Base-by-base conservation (phyloP, 2,797 vertebrate species). In the Limnodromus scolopaceus region DNA sequence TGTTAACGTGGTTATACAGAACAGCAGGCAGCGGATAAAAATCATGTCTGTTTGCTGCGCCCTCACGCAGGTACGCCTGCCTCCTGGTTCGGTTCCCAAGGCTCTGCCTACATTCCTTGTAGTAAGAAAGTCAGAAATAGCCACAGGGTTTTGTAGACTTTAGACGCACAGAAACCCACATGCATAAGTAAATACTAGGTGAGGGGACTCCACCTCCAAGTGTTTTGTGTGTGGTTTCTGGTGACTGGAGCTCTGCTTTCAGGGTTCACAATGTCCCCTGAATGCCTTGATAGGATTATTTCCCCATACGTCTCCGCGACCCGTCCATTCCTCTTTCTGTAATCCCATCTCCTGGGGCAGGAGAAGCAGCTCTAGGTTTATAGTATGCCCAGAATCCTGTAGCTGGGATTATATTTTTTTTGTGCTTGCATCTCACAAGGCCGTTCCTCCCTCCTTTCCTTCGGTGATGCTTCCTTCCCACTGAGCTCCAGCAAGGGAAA, bases 201-300 rank as follows among this genome's bases (percentile, higher is more conserved):
- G 65, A 95, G 92, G 77, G 76, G 83, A 91, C 91, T 96, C 91
- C 79, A 87, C 76, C 94, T 97, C 60, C 16, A 4, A 54, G 64
- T 94, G 87, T 94, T 91, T 87, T 96, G 81, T 85, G 75, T 92
- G 93, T 95, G 87, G 81, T 75, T 97, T 90, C 92, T 96, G 83
- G 71, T 94, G 92, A 71, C 70, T 86, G 57, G 61, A 92, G 82
- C 70, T 89, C 89, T 89, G 72, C 82, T 90, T 96, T 95, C 92
- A 96, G 88, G 93, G 76, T 95, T 96, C 87, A 60, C 91, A 87
- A 60, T 66, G 88, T 89, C 89, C 68, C 92, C 69, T 97, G 93
- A 94, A 97, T 95, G 82, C 88, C 89, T 96, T 95, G 90, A 96
- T 96, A 85, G 93, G 97, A 95, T 94, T 96, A 93, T 93, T 96